phyloP scores from a whole-genome alignment of 1,140 invertebrate species.

The Plectrocnemia conspersa region DNA sequence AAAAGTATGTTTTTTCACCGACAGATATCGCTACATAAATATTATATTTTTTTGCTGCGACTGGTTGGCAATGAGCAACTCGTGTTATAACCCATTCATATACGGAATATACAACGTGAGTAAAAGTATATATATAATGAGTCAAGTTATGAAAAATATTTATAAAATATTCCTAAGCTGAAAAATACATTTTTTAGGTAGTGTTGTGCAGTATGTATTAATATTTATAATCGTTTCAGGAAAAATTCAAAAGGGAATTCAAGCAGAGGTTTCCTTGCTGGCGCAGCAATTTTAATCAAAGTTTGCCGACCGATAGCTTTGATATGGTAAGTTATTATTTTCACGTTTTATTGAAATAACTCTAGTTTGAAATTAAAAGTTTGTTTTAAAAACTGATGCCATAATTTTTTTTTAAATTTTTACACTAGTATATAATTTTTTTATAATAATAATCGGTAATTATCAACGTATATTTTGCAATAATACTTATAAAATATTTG shows the following conservation, averaged over 20 bases:
- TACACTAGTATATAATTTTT: no score
- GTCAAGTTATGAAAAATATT: constrained; percentile 6
- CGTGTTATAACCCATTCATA: constrained; percentile 82
- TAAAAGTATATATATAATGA: constrained; percentile 35
- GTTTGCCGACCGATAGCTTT: constrained; percentile 39
- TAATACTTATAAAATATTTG: no score
- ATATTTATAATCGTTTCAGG: constrained; percentile 44
- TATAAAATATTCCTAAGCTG: neutral
- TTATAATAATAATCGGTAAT: no score
- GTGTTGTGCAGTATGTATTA: neutral
- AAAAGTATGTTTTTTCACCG: constrained; percentile 2
- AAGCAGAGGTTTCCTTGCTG: constrained; percentile 57
- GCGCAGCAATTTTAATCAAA: constrained; percentile 43
- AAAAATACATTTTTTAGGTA: neutral
- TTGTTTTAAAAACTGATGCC: no score
- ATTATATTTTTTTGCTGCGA: constrained; percentile 77
- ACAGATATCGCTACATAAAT: constrained; percentile 69
- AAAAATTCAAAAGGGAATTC: constrained; percentile 69
- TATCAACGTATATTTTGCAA: no score
- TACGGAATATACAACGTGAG: constrained; percentile 85
- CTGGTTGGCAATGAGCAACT: constrained; percentile 84
- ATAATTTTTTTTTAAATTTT: no score
- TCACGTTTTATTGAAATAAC: neutral
- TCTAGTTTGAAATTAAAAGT: no score
- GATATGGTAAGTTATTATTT: constrained; percentile 36